These are phyloP conservation scores for Cataglyphis rosenhaueri DNA, from an alignment of 2,888 invertebrate genomes.

Conservation along the genomic window DNA sequence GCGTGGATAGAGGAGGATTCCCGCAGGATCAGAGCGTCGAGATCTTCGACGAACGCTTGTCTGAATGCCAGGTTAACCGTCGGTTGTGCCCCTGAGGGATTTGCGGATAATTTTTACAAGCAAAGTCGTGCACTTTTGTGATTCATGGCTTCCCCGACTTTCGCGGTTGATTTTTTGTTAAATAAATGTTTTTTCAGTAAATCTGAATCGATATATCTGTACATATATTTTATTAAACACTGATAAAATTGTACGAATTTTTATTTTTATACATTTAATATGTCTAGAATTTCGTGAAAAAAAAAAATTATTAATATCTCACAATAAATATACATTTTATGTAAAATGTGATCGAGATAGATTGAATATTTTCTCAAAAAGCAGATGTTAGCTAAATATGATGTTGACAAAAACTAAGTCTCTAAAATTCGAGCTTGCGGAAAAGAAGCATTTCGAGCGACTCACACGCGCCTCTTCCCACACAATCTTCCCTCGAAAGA, in stretches of 20 bases:
- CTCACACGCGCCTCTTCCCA: slow-evolving; percentile 48
- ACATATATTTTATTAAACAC: neutral
- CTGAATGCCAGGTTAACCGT: slow-evolving; percentile 16
- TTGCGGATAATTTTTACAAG: slow-evolving; percentile 49
- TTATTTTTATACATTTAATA: neutral
- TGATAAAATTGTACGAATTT: neutral
- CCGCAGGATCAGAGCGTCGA: slow-evolving; percentile 28
- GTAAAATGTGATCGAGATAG: neutral
- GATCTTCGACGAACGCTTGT: slow-evolving; percentile 28
- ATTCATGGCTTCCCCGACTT: neutral
- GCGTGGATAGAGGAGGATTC: slow-evolving; percentile 9
- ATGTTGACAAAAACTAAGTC: neutral
- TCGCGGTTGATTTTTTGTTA: neutral
- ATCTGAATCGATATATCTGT: no score
- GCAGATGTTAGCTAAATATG: neutral
- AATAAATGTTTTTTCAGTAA: neutral
- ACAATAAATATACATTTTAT: neutral
- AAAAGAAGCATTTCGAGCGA: slow-evolving; percentile 39
- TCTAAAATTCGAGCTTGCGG: neutral
- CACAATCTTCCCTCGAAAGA: slow-evolving; percentile 25
- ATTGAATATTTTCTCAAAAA: neutral
- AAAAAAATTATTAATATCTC: neutral
- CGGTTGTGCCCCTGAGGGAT: slow-evolving; percentile 22
- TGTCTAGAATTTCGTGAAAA: neutral
- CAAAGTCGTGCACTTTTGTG: neutral